phyloP scores from a whole-genome alignment of 2,113 vertebrate genomes.

The Clarias gariepinus region DNA sequence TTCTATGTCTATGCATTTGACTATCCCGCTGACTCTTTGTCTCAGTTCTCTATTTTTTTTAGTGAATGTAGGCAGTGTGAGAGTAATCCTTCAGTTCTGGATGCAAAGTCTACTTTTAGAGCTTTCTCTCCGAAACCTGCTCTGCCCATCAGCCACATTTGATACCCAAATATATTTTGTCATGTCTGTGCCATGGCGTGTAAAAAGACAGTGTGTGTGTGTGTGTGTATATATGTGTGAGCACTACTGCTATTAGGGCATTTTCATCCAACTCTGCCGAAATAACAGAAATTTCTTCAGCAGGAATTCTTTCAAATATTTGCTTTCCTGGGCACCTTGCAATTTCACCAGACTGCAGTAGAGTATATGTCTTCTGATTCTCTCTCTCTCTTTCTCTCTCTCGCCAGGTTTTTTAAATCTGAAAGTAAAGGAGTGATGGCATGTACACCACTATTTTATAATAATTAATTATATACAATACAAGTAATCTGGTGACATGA shows the following conservation, averaged over 20 bases:
- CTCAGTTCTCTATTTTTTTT: background rate
- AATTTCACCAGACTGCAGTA: conserved; percentile 52
- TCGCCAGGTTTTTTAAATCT: background rate
- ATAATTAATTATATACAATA: too few species aligned
- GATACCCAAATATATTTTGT: conserved; percentile 8
- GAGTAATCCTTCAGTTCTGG: conserved; percentile 4
- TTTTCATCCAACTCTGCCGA: conserved; percentile 1
- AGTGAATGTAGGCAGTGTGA: background rate
- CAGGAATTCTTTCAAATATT: conserved; percentile 59
- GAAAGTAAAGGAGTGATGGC: background rate
- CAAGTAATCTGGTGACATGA: background rate
- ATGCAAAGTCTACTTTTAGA: conserved; percentile 2
- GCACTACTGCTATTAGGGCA: background rate
- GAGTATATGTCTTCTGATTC: background rate
- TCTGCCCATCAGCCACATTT: conserved; percentile 8
- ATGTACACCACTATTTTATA: background rate
- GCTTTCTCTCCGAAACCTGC: background rate
- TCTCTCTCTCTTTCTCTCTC: too few species aligned
- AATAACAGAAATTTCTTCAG: conserved; percentile 18
- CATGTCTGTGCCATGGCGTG: background rate
- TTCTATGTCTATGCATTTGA: background rate
- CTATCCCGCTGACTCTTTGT: background rate
- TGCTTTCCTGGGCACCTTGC: conserved; percentile 51
- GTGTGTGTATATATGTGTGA: too few species aligned
- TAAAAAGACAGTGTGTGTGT: background rate